Base-by-base conservation (phyloP, 2,888 invertebrate species). In the Eudemis profundana region DNA sequence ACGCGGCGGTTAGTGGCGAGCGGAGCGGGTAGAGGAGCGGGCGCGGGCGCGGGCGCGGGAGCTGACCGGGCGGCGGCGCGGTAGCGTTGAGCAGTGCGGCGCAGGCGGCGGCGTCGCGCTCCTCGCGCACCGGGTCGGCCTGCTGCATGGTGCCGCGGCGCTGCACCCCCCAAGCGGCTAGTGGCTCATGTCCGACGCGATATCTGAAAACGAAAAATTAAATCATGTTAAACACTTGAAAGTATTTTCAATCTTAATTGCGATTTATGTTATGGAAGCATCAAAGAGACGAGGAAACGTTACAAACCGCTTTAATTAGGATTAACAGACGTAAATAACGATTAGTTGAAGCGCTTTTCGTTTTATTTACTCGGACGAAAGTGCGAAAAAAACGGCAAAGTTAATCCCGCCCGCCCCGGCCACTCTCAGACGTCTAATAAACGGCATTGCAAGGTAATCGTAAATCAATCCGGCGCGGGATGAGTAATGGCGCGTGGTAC, bases 21-120 rank as follows among this genome's bases (percentile, higher is more conserved):
- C 33, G 33, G 27, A 19, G 27, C 23, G 7, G 10, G 14, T 1
- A 21, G 40, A 2, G n/a, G 4, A 10, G 0, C n/a, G n/a, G n/a
- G n/a, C n/a, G 27, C 2, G 19, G 4, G 19, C 46, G 19, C 12
- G 27, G 19, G 47, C 36, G 21, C 2, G 14, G 29, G 17, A 10
- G 29, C 66, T 50, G 23, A 79, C 86, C 86, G 5, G 75, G 14
- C 2, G 81, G 86, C 44, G 84, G 84, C 17, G 67, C 68, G 61
- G 81, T 79, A 72, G 44, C 59, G 77, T 86, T 87, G 79, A 82
- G 50, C 51, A 42, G 49, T 44, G 21, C 51, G 17, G 15, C 46
- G 40, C 65, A 65, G 46, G 65, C 51, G 53, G 59, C 53, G 51
- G 44, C 49, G 59, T 60, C 65, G 40, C 65, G 59, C 29, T 44